These are phyloP conservation scores for Cryptomyrus ogoouensis DNA, from an alignment of 2,113 vertebrate species.

Conservation along the genomic window DNA sequence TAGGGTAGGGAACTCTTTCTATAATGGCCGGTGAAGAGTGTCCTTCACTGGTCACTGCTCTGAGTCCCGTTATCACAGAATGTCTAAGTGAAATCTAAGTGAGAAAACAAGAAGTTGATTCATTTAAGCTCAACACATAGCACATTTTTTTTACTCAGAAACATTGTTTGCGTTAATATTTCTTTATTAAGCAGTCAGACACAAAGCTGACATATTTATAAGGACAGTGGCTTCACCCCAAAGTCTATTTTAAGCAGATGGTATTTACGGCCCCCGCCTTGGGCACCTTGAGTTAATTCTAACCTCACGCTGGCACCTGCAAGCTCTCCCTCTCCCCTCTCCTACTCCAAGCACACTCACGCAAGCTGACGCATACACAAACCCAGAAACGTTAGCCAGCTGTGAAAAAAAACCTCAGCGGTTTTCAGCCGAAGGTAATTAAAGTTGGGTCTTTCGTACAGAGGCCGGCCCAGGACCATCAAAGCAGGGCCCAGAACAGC, in stretches of 20 bases:
- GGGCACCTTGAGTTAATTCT: neutral
- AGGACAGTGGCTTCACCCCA: neutral
- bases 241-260: neutral
- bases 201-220: neutral
- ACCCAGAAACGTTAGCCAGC: neutral
- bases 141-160: neutral
- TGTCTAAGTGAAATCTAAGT: neutral
- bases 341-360: neutral
- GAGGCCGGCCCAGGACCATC: neutral
- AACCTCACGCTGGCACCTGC: neutral
- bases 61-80: neutral
- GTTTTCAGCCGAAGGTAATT: conserved; percentile 5
- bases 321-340: neutral
- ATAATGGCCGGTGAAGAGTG: neutral
- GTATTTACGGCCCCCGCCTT: neutral
- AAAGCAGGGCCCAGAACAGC: neutral
- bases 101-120: neutral
- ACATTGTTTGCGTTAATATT: neutral
- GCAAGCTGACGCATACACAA: neutral
- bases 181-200: neutral
- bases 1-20: neutral
- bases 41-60: conserved; percentile 10
- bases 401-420: neutral
- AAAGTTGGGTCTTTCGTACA: neutral
- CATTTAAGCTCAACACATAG: neutral